Conservation (phyloP, 2,113 vertebrate genomes). For the Dicrurus megarhynchus region DNA sequence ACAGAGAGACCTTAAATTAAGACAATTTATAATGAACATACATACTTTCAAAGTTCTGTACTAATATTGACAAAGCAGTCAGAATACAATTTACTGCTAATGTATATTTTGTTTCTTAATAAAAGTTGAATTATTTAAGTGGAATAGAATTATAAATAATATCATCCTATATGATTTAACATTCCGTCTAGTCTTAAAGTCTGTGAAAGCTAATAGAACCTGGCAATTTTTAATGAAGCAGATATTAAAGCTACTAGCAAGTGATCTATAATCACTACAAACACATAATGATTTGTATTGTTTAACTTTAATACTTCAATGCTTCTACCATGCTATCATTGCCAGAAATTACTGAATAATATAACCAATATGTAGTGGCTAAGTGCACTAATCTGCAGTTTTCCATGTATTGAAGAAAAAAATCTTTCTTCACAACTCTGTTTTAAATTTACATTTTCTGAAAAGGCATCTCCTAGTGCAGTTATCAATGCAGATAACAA, state of each 20-base stretch:
- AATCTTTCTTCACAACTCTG: background rate
- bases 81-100: background rate
- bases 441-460: slow-evolving; percentile 45
- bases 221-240: background rate
- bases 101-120: background rate
- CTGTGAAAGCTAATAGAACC: background rate
- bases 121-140: background rate
- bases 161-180: background rate
- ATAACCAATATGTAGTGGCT: background rate
- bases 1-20: background rate
- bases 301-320: background rate
- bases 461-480: slow-evolving; percentile 21
- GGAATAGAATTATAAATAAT: background rate
- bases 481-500: slow-evolving; percentile 60
- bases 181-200: background rate
- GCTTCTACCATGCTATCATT: background rate
- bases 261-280: background rate
- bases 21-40: background rate
- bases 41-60: background rate
- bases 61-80: background rate
- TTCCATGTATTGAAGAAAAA: background rate
- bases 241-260: background rate
- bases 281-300: background rate
- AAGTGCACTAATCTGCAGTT: background rate
- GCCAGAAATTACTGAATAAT: background rate